phyloP scores from a whole-genome alignment of 2,888 invertebrate species.

The Drosophila formosana region DNA sequence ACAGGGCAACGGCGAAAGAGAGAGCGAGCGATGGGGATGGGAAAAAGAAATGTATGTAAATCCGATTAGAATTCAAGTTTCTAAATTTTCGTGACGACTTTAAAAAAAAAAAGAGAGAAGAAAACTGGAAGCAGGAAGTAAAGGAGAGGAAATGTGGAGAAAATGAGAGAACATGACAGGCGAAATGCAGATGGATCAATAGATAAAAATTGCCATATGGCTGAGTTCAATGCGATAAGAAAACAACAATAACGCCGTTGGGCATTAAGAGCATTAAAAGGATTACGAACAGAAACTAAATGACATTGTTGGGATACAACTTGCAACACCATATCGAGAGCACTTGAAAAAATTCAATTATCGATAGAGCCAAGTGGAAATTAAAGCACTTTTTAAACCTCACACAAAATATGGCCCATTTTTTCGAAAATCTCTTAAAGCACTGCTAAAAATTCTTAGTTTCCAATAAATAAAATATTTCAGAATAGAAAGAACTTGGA shows the following conservation, averaged over 20 bases:
- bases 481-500: not conserved
- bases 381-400: not conserved
- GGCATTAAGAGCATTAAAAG: slow-evolving; percentile 1
- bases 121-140: not conserved
- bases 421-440: too few relatives aligned
- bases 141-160: slow-evolving; percentile 1
- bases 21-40: slow-evolving; percentile 15
- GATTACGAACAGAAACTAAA: not conserved
- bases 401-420: too few relatives aligned
- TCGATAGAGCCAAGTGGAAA: not conserved
- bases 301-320: not conserved
- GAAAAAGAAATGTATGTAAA: slow-evolving; percentile 60
- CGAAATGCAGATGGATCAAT: slow-evolving; percentile 36
- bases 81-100: slow-evolving; percentile 49
- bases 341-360: slow-evolving; percentile 1
- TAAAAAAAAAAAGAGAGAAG: slow-evolving; percentile 33
- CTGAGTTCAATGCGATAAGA: slow-evolving; percentile 16
- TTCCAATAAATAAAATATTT: not conserved
- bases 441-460: not conserved
- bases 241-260: not conserved
- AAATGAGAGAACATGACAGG: slow-evolving; percentile 20
- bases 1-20: slow-evolving; percentile 22
- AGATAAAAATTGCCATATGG: slow-evolving; percentile 43
- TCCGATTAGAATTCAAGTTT: slow-evolving; percentile 76
- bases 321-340: not conserved